Percentiles rank a stretch among this genome's conserved stretches.
These are phyloP conservation scores for Zosterops japonicus DNA, from an alignment of 2,113 vertebrate genomes.

Conservation along the genomic window DNA sequence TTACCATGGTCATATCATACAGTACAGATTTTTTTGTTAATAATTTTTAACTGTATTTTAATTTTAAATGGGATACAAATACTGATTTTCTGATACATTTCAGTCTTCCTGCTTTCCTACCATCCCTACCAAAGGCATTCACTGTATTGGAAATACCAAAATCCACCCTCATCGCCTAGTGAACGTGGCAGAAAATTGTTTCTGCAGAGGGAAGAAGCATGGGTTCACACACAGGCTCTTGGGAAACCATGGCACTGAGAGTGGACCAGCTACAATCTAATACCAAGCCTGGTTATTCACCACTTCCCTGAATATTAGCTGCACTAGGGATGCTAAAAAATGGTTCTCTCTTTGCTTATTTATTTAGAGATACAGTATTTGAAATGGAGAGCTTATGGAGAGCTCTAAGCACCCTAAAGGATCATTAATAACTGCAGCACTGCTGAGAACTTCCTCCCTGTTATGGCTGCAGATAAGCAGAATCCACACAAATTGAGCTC, in stretches of 20 bases:
- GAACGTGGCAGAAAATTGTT: background rate
- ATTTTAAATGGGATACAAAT: background rate
- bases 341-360: background rate
- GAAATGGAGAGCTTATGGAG: constrained; percentile 26
- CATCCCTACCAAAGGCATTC: background rate
- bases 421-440: constrained; percentile 16
- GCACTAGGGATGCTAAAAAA: background rate
- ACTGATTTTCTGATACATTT: background rate
- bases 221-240: background rate
- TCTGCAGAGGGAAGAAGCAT: background rate
- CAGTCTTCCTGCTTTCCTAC: background rate
- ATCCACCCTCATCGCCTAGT: background rate
- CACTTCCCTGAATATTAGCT: background rate
- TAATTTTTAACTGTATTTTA: background rate
- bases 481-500: constrained; percentile 24
- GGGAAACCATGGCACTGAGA: background rate
- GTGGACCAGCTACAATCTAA: background rate
- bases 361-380: background rate
- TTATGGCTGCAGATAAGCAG: constrained; percentile 42
- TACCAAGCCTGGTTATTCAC: background rate
- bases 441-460: background rate
- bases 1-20: background rate
- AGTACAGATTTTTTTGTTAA: background rate
- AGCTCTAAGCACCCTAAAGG: background rate
- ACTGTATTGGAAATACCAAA: background rate